Percentiles rank a stretch among this genome's conserved stretches.
These are phyloP conservation scores for Hephaestus fuliginosus DNA, from an alignment of 2,797 vertebrate species.

Conservation along the genomic window DNA sequence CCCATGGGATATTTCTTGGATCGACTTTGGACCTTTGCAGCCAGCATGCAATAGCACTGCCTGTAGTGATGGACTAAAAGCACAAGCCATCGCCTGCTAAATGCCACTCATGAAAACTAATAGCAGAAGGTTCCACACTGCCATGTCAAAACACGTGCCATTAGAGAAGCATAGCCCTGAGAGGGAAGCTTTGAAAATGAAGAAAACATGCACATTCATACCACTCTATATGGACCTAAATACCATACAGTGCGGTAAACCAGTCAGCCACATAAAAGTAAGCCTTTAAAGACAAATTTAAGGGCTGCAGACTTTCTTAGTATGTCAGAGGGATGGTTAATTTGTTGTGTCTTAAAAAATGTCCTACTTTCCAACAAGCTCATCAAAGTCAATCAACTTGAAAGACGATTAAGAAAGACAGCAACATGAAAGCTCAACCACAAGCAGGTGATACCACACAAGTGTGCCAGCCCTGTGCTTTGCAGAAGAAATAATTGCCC, in stretches of 20 bases:
- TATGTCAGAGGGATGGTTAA: constrained; percentile 40
- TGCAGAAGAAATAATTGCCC: constrained; percentile 21
- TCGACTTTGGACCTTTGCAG: constrained; percentile 16
- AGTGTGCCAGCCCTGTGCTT: constrained; percentile 40
- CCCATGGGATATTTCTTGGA: constrained; percentile 33
- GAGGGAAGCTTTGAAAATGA: constrained; percentile 50
- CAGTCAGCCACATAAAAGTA: constrained; percentile 60
- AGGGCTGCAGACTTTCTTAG: constrained; percentile 61
- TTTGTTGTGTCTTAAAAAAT: constrained; percentile 45
- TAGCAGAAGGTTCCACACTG: constrained; percentile 38
- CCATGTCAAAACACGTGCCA: constrained; percentile 57
- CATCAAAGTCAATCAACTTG: constrained; percentile 49
- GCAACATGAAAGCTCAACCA: constrained; percentile 43
- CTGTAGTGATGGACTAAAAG: constrained; percentile 49
- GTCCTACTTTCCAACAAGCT: constrained; percentile 36
- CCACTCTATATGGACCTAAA: constrained; percentile 47
- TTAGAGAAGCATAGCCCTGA: constrained; percentile 59
- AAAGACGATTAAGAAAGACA: constrained; percentile 22
- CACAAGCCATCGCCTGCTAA: constrained; percentile 49
- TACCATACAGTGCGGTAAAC: constrained; percentile 56
- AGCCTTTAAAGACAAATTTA: constrained; percentile 62
- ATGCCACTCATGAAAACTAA: constrained; percentile 41
- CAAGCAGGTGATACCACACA: constrained; percentile 56
- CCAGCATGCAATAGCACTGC: constrained; percentile 63
- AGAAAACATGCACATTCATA: constrained; percentile 67